Evolutionary conservation across 1,140 invertebrate genomes (phyloP).

Genomic region (Metopolophium dirhodum): DNA sequence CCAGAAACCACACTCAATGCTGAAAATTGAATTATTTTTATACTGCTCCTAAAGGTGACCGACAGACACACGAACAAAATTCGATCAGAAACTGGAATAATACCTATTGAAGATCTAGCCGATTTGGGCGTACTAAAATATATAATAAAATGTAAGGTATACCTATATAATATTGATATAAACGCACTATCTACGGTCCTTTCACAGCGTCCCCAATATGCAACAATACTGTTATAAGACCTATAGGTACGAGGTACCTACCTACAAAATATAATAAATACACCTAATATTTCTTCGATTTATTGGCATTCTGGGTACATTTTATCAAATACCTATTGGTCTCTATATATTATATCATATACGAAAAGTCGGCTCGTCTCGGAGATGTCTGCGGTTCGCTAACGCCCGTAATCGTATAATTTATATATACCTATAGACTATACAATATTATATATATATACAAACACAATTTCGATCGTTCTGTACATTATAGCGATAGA

Average conservation of each 20-base stretch:
- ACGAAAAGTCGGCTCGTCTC: neutral
- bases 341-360: neutral
- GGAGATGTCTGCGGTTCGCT: neutral
- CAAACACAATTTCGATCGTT: neutral
- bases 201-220: neutral
- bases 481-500: neutral
- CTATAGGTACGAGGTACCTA: too few species aligned
- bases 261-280: neutral
- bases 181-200: neutral
- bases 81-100: neutral
- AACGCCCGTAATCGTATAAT: neutral
- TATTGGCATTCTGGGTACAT: neutral
- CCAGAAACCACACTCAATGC: neutral
- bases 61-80: neutral
- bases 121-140: neutral
- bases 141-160: neutral
- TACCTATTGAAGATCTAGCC: neutral
- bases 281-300: neutral
- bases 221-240: neutral
- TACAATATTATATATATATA: neutral
- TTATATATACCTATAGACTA: neutral
- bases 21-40: neutral
- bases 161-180: neutral
- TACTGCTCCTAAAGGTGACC: neutral
- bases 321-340: neutral